Conservation (phyloP, 2,888 invertebrate species). For the Drosophila incognita region DNA sequence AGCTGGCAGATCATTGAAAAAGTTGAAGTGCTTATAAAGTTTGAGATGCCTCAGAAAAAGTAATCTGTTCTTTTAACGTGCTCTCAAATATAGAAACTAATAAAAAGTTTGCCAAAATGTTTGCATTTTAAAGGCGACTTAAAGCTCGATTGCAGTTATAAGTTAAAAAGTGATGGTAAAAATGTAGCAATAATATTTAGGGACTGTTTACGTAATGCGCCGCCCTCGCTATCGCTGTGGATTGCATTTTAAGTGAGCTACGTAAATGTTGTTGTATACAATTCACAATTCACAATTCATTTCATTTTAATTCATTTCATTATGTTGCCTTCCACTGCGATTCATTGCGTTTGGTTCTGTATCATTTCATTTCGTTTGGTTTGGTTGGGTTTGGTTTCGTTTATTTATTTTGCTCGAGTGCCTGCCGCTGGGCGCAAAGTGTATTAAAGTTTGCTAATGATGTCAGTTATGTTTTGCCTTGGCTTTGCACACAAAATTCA, state of each 20-base stretch:
- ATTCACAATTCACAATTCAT: conserved; percentile 47
- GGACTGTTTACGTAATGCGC: background rate
- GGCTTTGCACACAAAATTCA: conserved; percentile 57
- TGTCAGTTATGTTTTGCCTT: conserved; percentile 76
- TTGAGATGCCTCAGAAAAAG: background rate
- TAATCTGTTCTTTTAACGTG: background rate
- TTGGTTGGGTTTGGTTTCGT: conserved; percentile 12
- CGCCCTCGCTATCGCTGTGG: conserved; percentile 2
- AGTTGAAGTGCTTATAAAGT: background rate
- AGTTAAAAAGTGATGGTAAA: background rate
- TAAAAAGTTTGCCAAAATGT: background rate
- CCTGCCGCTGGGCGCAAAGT: conserved; percentile 55
- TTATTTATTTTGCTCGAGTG: conserved; percentile 49
- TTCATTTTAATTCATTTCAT: conserved; percentile 29
- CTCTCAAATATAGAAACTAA: background rate
- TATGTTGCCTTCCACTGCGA: conserved; percentile 15
- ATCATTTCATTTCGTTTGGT: conserved; percentile 19
- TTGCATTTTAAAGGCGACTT: background rate
- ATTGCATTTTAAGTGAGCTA: conserved; percentile 33
- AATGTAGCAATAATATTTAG: background rate
- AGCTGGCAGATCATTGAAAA: background rate
- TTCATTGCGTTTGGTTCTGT: conserved; percentile 33
- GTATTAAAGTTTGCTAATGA: conserved; percentile 79
- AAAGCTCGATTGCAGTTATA: background rate
- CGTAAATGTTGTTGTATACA: conserved; percentile 53